A percentile compares a stretch with the other conserved stretches of the same genome.
Evolutionary conservation across 2,113 vertebrate species (phyloP).

Genomic region (Oncorhynchus kisutch): DNA sequence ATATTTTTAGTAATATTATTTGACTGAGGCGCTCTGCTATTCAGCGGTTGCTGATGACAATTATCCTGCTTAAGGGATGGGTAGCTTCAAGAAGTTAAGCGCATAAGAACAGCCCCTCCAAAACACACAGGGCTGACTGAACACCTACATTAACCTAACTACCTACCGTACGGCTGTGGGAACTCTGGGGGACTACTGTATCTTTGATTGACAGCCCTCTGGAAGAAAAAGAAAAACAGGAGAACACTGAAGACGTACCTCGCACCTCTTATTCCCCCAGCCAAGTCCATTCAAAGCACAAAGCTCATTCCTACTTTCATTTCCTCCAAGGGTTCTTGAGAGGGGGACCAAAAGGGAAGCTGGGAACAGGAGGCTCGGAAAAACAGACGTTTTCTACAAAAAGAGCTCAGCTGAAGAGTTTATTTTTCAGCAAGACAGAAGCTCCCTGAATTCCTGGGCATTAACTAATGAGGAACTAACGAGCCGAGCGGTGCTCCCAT

Average conservation of each 20-base stretch:
- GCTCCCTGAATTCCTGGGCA: constrained; percentile 8
- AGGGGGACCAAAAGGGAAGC: background rate
- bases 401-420: constrained; percentile 8
- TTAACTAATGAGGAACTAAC: constrained; percentile 11
- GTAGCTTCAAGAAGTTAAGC: too few species aligned
- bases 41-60: too few species aligned
- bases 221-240: constrained; percentile 42
- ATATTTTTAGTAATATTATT: too few species aligned
- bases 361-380: background rate
- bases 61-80: too few species aligned
- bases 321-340: constrained; percentile 3
- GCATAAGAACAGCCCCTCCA: background rate
- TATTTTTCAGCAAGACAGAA: constrained; percentile 16
- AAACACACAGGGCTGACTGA: background rate
- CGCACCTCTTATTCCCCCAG: background rate
- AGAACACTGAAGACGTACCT: background rate
- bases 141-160: background rate
- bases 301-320: constrained; percentile 5
- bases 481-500: background rate
- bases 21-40: too few species aligned
- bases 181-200: constrained; percentile 39
- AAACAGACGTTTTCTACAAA: constrained; percentile 44
- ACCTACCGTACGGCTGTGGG: constrained; percentile 42
- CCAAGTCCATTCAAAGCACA: background rate
- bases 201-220: constrained; percentile 40